Conservation (phyloP, 2,113 vertebrate species). For the Otolemur garnettii region DNA sequence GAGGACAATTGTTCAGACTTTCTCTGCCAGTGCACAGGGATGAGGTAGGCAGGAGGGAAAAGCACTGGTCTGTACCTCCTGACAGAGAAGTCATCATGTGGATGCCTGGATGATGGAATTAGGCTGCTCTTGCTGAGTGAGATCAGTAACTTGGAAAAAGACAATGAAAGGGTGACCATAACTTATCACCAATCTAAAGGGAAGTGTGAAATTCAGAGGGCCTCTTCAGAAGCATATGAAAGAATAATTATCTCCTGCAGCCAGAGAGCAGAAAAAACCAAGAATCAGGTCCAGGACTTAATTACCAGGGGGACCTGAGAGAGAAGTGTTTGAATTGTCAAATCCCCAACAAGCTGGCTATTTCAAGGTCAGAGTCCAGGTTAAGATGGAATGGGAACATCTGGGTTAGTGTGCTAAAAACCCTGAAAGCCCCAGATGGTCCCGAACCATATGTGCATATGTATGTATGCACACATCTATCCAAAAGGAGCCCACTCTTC, state of each 20-base stretch:
- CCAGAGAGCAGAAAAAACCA: not conserved
- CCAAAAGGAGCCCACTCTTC: not conserved
- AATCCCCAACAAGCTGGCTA: not conserved
- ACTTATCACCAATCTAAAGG: not conserved
- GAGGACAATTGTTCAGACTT: not conserved
- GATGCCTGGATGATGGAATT: not conserved
- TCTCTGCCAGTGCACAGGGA: not conserved
- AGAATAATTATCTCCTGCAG: not conserved
- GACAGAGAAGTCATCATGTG: not conserved
- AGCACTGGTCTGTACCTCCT: not conserved
- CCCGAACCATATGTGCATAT: not conserved
- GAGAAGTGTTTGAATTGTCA: not conserved
- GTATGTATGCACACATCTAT: not conserved
- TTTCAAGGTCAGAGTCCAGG: not conserved
- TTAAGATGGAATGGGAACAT: not conserved
- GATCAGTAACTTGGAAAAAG: not conserved
- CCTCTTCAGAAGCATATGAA: not conserved
- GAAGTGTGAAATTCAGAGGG: not conserved
- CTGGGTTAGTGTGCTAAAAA: not conserved
- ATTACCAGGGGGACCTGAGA: not conserved
- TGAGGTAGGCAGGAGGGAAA: not conserved
- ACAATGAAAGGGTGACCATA: not conserved
- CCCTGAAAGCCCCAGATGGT: not conserved
- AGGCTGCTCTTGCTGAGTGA: not conserved
- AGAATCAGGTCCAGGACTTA: not conserved